Evolutionary conservation across 1,140 invertebrate species (phyloP).

Genomic region (Sesamia nonagrioides): DNA sequence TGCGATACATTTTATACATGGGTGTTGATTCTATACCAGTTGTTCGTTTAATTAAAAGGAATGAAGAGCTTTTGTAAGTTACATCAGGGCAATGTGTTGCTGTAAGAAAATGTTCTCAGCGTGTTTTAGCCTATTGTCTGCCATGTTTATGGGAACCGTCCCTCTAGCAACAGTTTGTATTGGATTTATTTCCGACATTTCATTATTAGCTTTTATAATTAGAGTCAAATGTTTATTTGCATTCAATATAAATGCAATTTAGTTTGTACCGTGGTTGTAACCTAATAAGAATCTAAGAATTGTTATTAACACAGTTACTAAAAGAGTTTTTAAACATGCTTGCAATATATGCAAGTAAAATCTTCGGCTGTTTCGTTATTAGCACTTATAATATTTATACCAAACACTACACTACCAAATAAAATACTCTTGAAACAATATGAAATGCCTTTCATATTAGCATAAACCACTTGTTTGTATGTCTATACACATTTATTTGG

Average conservation of each 20-base stretch:
- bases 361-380: neutral
- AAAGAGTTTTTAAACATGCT: too few relatives aligned
- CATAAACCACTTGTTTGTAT: constrained; percentile 44
- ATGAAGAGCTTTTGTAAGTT: constrained; percentile 17
- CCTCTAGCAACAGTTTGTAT: neutral
- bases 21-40: constrained; percentile 37
- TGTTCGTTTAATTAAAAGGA: constrained; percentile 39
- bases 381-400: neutral
- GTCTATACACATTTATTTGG: constrained; percentile 34
- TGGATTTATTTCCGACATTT: neutral
- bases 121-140: constrained; percentile 13
- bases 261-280: neutral
- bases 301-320: too few relatives aligned
- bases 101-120: constrained; percentile 26
- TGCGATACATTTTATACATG: constrained; percentile 49
- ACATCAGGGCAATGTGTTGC: neutral
- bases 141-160: constrained; percentile 3
- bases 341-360: neutral
- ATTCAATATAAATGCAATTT: neutral
- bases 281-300: neutral
- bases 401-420: constrained; percentile 9
- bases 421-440: constrained; percentile 9
- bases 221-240: too few relatives aligned
- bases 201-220: neutral
- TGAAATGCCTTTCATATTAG: constrained; percentile 16